phyloP scores from a whole-genome alignment of 2,797 vertebrate genomes.

The Microchirus variegatus region DNA sequence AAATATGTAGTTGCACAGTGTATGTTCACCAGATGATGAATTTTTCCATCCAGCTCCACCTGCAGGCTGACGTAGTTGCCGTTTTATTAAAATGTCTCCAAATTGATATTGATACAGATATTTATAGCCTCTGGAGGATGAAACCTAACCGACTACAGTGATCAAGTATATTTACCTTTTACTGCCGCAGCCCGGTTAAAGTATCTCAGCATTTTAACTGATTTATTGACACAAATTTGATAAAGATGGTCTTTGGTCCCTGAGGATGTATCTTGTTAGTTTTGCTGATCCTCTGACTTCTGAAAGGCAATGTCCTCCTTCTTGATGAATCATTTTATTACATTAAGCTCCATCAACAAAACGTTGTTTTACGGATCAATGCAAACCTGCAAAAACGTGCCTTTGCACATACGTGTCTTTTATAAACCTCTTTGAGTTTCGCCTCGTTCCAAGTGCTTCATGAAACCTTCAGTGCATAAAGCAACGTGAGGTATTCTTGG shows the following conservation, averaged over 20 bases:
- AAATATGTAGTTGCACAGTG: background rate
- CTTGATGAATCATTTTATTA: too few relatives aligned
- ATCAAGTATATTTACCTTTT: too few relatives aligned
- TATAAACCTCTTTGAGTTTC: background rate
- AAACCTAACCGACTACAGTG: background rate
- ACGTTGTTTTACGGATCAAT: too few relatives aligned
- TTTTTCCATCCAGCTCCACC: background rate
- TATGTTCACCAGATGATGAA: background rate
- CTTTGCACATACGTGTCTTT: too few relatives aligned
- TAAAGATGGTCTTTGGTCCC: too few relatives aligned
- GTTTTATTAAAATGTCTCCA: background rate
- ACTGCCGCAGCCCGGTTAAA: too few relatives aligned
- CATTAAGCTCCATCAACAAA: too few relatives aligned
- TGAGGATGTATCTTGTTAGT: too few relatives aligned
- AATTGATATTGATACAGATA: background rate
- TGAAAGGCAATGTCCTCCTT: too few relatives aligned
- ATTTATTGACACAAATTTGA: too few relatives aligned
- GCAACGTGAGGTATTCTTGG: background rate
- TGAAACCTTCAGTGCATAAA: slow-evolving; percentile 25
- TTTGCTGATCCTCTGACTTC: too few relatives aligned
- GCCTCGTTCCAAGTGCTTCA: slow-evolving; percentile 10
- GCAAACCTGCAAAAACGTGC: slow-evolving; percentile 8
- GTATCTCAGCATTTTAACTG: too few relatives aligned
- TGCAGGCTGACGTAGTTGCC: background rate
- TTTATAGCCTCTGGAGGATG: background rate